phyloP scores from a whole-genome alignment of 2,888 invertebrate genomes.

The Calameuta filiformis region DNA sequence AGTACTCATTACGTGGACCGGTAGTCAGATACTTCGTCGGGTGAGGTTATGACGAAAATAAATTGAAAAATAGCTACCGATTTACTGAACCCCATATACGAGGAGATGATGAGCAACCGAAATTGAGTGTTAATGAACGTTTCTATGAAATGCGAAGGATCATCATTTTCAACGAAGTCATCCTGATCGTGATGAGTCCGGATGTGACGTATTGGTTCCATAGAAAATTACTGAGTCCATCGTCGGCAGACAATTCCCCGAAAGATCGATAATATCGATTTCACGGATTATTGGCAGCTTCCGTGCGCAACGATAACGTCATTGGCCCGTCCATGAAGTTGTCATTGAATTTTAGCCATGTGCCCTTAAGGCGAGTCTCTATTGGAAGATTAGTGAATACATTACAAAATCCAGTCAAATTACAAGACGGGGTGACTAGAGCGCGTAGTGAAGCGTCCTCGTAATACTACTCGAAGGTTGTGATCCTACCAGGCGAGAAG shows the following conservation, averaged over 20 bases:
- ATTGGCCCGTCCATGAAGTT: background rate
- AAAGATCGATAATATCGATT: background rate
- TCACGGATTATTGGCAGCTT: background rate
- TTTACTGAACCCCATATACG: background rate
- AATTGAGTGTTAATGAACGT: background rate
- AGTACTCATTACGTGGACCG: too few species aligned
- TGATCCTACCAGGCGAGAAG: slow-evolving; percentile 23
- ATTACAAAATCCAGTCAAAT: background rate
- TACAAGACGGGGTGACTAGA: background rate
- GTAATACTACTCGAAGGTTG: background rate
- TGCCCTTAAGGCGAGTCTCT: background rate
- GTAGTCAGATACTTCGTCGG: background rate
- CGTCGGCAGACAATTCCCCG: background rate
- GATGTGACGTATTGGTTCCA: background rate
- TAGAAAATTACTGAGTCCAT: background rate
- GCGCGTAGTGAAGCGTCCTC: background rate
- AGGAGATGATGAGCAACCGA: background rate
- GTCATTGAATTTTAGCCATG: background rate
- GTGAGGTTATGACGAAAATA: background rate
- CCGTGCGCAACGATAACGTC: background rate
- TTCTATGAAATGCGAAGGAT: background rate
- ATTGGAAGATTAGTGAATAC: background rate
- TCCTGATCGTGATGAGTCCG: background rate
- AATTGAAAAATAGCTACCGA: background rate
- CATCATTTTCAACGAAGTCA: background rate